Evolutionary conservation across 30 jellyfish, hydroid and myxozoan genomes (phyloP).

Genomic region (Aurelia aurita): DNA sequence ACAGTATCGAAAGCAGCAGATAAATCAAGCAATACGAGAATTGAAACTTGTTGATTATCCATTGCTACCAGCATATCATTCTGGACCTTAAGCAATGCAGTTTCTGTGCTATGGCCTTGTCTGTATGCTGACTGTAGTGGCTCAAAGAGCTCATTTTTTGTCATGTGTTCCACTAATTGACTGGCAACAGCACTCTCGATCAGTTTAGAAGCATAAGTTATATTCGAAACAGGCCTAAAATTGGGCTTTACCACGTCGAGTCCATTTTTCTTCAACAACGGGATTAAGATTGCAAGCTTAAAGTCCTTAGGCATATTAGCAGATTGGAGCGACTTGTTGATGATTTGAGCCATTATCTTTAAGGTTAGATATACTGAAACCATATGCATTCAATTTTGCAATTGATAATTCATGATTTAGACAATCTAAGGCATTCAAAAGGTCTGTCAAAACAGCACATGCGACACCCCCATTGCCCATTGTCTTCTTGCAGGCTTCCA

Average conservation of each 20-base stretch:
- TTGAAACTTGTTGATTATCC: slow-evolving; percentile 60
- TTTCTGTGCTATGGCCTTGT: no score
- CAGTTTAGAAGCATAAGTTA: slow-evolving; percentile 57
- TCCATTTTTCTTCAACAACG: slow-evolving; percentile 63
- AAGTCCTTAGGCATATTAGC: slow-evolving; percentile 69
- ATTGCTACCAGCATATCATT: no score
- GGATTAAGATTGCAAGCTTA: slow-evolving; percentile 66
- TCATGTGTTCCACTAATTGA: slow-evolving; percentile 68
- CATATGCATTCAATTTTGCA: no score
- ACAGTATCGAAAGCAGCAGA: no score
- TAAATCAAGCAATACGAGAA: slow-evolving; percentile 60
- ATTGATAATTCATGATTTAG: no score
- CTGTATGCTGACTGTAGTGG: no score
- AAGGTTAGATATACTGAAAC: no score
- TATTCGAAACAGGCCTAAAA: slow-evolving; percentile 61
- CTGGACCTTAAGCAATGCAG: no score
- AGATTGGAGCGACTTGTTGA: slow-evolving; percentile 64
- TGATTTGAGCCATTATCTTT: slow-evolving; percentile 55
- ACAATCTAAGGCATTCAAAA: no score
- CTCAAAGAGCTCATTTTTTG: slow-evolving; percentile 39
- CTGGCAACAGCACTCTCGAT: slow-evolving; percentile 68
- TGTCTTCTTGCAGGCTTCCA: no score
- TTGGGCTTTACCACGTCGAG: slow-evolving; percentile 58
- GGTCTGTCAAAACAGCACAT: no score
- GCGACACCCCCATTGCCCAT: no score